Conservation (phyloP, 2,113 vertebrate species). For the Phodopus roborovskii region DNA sequence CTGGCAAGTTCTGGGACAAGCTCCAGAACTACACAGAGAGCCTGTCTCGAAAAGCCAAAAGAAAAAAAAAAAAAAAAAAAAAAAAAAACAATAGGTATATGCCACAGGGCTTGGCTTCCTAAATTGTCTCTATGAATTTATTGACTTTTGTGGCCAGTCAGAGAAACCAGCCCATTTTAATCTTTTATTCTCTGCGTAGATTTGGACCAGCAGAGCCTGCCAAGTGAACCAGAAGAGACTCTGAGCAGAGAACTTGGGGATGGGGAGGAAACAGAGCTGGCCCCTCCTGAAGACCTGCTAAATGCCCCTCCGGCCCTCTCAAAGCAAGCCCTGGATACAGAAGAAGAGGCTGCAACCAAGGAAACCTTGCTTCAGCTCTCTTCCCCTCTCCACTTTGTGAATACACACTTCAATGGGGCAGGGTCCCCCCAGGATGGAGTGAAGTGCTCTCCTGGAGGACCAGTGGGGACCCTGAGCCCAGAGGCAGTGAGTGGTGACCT, state of each 20-base stretch:
- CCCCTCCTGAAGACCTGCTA: constrained; percentile 81
- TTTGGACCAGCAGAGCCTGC: constrained; percentile 95
- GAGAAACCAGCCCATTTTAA: constrained; percentile 26
- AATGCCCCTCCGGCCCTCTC: constrained; percentile 80
- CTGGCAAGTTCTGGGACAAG: no score
- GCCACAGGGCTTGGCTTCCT: not conserved
- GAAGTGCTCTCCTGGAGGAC: constrained; percentile 77
- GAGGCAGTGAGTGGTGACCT: constrained; percentile 93
- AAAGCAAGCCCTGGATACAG: constrained; percentile 82
- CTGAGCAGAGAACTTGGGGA: constrained; percentile 93
- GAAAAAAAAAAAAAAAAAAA: no score
- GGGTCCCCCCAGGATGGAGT: constrained; percentile 67
- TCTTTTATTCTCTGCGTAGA: constrained; percentile 86
- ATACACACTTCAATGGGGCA: constrained; percentile 98
- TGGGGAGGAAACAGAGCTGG: constrained; percentile 76
- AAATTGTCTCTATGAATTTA: not conserved
- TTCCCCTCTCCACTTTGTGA: constrained; percentile 98
- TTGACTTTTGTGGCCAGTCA: not conserved
- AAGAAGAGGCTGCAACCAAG: constrained; percentile 78
- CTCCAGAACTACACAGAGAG: no score
- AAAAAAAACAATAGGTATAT: not conserved
- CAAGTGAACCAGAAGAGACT: constrained; percentile 94
- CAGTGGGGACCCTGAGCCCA: constrained; percentile 91
- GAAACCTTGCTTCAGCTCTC: constrained; percentile 92
- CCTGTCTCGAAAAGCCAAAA: no score